Percentiles rank a stretch among this genome's conserved stretches.
phyloP scores from a whole-genome alignment of 1,140 invertebrate genomes.

The Aphelinus atriplicis region DNA sequence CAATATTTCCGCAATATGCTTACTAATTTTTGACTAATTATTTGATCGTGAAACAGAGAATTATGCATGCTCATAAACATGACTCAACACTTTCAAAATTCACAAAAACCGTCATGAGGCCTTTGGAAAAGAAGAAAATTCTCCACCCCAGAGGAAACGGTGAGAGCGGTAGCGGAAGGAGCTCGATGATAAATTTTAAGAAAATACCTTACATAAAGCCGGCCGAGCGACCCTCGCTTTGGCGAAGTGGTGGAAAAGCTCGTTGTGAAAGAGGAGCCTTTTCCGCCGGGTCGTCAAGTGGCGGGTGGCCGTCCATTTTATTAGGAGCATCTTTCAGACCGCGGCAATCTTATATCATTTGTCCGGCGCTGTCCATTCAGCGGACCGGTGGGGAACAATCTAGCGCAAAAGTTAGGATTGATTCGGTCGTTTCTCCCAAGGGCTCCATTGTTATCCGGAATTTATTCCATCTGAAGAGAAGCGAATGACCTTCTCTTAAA shows the following conservation, averaged over 20 bases:
- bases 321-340: slow-evolving; percentile 55
- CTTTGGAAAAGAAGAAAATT: neutral
- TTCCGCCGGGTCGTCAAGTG: slow-evolving; percentile 47
- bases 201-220: slow-evolving; percentile 40
- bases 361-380: slow-evolving; percentile 55
- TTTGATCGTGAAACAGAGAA: no score
- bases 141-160: slow-evolving; percentile 7
- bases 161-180: slow-evolving; percentile 5
- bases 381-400: neutral
- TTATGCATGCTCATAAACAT: neutral
- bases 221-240: neutral
- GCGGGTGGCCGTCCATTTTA: slow-evolving; percentile 57
- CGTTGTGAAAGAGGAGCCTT: slow-evolving; percentile 39
- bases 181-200: slow-evolving; percentile 31
- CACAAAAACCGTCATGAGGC: no score
- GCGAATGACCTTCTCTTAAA: no score
- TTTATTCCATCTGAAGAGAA: no score
- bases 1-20: no score
- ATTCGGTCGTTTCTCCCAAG: no score
- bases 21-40: no score
- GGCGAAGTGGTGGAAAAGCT: slow-evolving; percentile 33
- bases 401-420: no score
- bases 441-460: no score
- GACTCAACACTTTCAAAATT: no score
- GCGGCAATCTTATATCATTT: slow-evolving; percentile 57